Conservation (phyloP, 2,797 vertebrate species). For the Semaprochilodus insignis region DNA sequence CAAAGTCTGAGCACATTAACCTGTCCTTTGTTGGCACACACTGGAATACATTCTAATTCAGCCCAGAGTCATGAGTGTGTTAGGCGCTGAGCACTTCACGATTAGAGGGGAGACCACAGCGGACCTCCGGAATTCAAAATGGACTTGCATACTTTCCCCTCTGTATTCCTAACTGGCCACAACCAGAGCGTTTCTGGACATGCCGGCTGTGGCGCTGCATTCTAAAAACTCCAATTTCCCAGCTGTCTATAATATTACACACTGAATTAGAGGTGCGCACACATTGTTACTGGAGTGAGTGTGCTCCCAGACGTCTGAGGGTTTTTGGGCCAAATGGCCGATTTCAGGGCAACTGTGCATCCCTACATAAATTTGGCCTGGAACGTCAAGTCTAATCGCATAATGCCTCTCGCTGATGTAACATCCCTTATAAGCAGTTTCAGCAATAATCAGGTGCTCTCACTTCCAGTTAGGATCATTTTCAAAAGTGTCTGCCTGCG, state of each 20-base stretch:
- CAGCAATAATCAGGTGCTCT: constrained; percentile 22
- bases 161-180: constrained; percentile 22
- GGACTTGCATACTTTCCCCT: constrained; percentile 24
- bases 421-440: constrained; percentile 5
- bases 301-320: neutral
- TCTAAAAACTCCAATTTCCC: constrained; percentile 33
- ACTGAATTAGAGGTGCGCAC: constrained; percentile 34
- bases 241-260: constrained; percentile 33
- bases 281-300: neutral
- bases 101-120: constrained; percentile 20
- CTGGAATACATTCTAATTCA: constrained; percentile 5
- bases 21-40: neutral
- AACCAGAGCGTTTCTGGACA: constrained; percentile 13
- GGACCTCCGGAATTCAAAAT: constrained; percentile 38
- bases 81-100: constrained; percentile 6
- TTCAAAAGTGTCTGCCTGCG: neutral
- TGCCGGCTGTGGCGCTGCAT: constrained; percentile 21
- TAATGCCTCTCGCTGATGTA: constrained; percentile 8
- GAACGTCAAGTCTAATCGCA: neutral
- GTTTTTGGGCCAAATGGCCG: neutral
- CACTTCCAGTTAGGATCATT: constrained; percentile 25
- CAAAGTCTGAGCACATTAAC: constrained; percentile 20
- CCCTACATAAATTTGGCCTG: neutral
- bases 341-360: constrained; percentile 2
- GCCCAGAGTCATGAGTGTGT: neutral